A percentile compares a stretch with the other conserved stretches of the same genome.
These are phyloP conservation scores for Crepidodera aurea DNA, from an alignment of 2,888 invertebrate species.

Conservation along the genomic window DNA sequence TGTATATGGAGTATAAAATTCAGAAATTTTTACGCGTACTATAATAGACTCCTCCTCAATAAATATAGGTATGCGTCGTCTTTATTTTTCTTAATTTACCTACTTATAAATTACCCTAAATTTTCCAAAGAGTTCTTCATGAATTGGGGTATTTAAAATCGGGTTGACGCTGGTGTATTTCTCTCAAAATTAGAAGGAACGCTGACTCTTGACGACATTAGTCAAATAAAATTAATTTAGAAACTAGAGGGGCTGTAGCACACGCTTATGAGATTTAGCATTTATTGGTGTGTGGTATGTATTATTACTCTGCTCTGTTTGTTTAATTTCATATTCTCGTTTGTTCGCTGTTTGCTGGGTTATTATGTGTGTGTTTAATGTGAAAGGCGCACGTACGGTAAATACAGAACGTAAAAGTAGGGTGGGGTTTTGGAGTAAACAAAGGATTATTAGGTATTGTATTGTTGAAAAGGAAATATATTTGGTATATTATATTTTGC, in stretches of 20 bases:
- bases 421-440: neutral
- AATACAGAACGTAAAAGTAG: neutral
- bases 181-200: too few relatives aligned
- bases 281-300: neutral
- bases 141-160: too few relatives aligned
- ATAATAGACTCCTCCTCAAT: too few relatives aligned
- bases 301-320: neutral
- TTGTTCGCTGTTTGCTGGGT: neutral
- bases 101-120: too few relatives aligned
- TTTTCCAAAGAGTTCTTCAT: too few relatives aligned
- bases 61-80: too few relatives aligned
- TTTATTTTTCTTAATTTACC: too few relatives aligned
- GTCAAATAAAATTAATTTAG: neutral
- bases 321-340: neutral
- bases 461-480: neutral
- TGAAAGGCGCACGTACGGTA: neutral
- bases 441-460: neutral
- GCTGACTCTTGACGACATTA: neutral
- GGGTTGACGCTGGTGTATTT: too few relatives aligned
- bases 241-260: neutral
- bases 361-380: neutral
- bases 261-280: neutral
- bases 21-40: too few relatives aligned
- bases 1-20: too few relatives aligned
- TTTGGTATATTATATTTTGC: too few relatives aligned